phyloP scores from a whole-genome alignment of 2,888 invertebrate genomes.

The Polyploca ridens region DNA sequence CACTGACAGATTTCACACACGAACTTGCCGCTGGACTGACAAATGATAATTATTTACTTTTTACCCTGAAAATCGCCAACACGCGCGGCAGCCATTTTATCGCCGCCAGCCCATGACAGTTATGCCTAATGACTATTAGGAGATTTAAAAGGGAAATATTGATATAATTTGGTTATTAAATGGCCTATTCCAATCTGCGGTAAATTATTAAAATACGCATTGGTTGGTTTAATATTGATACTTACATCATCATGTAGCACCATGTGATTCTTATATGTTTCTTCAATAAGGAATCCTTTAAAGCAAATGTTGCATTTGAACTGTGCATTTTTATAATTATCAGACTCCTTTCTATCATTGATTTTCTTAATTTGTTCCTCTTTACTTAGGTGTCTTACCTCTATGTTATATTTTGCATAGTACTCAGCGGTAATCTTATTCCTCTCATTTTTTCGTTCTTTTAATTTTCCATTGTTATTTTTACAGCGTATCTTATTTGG shows the following conservation, averaged over 20 bases:
- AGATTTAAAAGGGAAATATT: too few species aligned
- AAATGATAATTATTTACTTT: too few species aligned
- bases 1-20: not conserved
- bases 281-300: conserved; percentile 13
- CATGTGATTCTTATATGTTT: conserved; percentile 9
- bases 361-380: conserved; percentile 12
- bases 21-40: not conserved
- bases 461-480: not conserved
- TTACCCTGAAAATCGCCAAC: too few species aligned
- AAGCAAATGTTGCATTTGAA: conserved; percentile 14
- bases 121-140: too few species aligned
- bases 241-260: conserved; percentile 16
- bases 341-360: conserved; percentile 10
- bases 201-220: too few species aligned
- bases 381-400: not conserved
- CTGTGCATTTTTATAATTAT: conserved; percentile 10
- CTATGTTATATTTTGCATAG: conserved; percentile 8
- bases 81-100: too few species aligned
- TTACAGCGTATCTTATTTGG: not conserved
- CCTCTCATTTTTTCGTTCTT: not conserved
- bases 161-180: too few species aligned
- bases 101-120: too few species aligned
- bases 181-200: too few species aligned
- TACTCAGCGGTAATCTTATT: not conserved
- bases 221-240: not conserved